These are phyloP conservation scores for Nineta flava DNA, from an alignment of 2,888 invertebrate species.

Conservation along the genomic window DNA sequence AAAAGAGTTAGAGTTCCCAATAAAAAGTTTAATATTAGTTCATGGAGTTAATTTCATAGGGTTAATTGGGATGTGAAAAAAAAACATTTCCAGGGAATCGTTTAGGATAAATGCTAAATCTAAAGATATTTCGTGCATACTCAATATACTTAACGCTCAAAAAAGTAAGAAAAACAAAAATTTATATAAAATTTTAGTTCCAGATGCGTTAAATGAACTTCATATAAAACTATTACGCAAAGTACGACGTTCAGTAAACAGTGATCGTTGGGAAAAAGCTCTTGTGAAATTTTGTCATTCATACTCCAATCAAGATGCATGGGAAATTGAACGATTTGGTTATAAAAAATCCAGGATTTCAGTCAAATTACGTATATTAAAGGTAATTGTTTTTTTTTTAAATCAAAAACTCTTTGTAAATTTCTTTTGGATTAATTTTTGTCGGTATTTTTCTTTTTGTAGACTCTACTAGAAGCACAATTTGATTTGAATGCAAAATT, in stretches of 20 bases:
- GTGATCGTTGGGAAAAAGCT: constrained; percentile 81
- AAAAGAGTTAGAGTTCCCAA: too few relatives aligned
- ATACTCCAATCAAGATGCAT: constrained; percentile 81
- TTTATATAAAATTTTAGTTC: too few relatives aligned
- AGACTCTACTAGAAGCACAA: constrained; percentile 50
- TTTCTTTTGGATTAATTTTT: not conserved
- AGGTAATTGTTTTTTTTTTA: constrained; percentile 51
- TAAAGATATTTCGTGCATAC: too few relatives aligned
- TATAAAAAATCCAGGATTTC: constrained; percentile 81
- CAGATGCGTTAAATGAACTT: constrained; percentile 66
- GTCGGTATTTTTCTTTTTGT: constrained; percentile 1
- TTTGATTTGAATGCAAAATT: constrained; percentile 91
- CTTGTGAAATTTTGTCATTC: constrained; percentile 82
- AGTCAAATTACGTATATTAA: constrained; percentile 77
- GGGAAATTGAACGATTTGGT: constrained; percentile 91
- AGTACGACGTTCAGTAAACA: constrained; percentile 63
- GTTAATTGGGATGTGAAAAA: too few relatives aligned
- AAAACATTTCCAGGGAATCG: too few relatives aligned
- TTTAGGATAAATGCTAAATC: too few relatives aligned
- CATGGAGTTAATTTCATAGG: too few relatives aligned
- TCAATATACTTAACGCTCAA: too few relatives aligned
- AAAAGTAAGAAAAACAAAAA: too few relatives aligned
- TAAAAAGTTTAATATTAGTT: too few relatives aligned
- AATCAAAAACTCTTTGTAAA: constrained; percentile 1
- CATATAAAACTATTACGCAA: constrained; percentile 81